Base-by-base conservation (phyloP, 2,888 invertebrate genomes). In the Sclerodermus sp. region DNA sequence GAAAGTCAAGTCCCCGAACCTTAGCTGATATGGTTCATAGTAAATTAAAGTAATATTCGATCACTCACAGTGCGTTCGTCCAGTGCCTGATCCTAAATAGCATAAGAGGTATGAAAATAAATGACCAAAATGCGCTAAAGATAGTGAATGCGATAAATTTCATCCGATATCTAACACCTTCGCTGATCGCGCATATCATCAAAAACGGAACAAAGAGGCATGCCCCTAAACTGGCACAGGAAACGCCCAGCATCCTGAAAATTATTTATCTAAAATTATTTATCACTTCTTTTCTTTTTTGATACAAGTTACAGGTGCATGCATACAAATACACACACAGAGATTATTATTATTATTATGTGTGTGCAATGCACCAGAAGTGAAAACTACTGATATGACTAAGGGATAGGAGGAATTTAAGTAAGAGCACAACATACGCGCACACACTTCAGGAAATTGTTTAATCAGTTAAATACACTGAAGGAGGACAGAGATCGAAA, bases 1-100 rank as follows among this genome's bases (percentile, higher is more conserved):
- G 17, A 12, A 9, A n/a, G 8, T 4, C 8, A 32, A 32, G 15
- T 1, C 31, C 32, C 2, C 6, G 3, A 12, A 4, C n/a, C 29
- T 8, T 17, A 15, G n/a, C 14, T 2, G 12, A 12, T n/a, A 12
- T 42, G 29, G 8, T 10, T 18, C 12, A 8, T n/a, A 32, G 12
- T 31, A 9, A n/a, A n/a, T n/a, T n/a, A n/a, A n/a, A 9, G 9
- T 15, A 9, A 31, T 9, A 16, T 32, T 12, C 5, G 9, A 31
- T 15, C 76, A 85, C 89, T 89, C 82, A 92, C 91, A 91, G 74
- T 13, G 89, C 91, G 79, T 92, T 92, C 70, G 82, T 85, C 62
- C 88, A 88, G 73, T 88, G 85, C 60, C 85, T 83, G 1, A 91
- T 90, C 58, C 82, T 84, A 15, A 87, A 71, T 51, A 91, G 76